Evolutionary conservation across 2,113 vertebrate species (phyloP).

Genomic region (Apodemus speciosus): DNA sequence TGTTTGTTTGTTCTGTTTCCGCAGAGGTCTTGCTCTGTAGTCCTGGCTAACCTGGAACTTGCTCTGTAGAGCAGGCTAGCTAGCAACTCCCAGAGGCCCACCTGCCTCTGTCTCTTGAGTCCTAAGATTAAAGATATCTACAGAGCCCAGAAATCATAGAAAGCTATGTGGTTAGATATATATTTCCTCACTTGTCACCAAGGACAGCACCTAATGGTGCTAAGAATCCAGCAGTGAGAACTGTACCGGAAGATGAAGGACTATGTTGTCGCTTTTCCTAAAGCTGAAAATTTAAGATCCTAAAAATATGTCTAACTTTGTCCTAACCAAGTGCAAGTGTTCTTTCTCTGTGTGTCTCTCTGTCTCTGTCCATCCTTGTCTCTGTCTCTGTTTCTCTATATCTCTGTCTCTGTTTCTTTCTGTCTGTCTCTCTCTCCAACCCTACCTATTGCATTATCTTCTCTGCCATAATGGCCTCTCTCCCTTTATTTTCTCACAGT

Average conservation of each 20-base stretch:
- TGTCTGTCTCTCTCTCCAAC: neutral
- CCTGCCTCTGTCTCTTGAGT: neutral
- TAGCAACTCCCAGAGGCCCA: neutral
- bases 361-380: neutral
- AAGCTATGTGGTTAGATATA: constrained; percentile 23
- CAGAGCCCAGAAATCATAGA: constrained; percentile 19
- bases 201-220: constrained; percentile 1
- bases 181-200: constrained; percentile 60
- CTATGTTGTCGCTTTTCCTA: neutral
- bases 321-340: too few relatives aligned
- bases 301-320: neutral
- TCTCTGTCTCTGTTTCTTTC: too few relatives aligned
- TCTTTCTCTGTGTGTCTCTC: neutral
- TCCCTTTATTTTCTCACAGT: neutral
- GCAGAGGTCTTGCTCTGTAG: neutral
- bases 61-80: neutral
- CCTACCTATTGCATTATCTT: too few relatives aligned
- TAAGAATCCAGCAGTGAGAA: constrained; percentile 52
- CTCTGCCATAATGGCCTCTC: neutral
- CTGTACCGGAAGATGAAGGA: neutral
- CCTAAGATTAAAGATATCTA: neutral
- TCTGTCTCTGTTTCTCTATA: neutral
- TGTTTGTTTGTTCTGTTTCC: neutral
- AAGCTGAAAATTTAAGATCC: constrained; percentile 33
- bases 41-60: neutral